Conservation (phyloP, 2,888 invertebrate species). For the Eristalis pertinax region DNA sequence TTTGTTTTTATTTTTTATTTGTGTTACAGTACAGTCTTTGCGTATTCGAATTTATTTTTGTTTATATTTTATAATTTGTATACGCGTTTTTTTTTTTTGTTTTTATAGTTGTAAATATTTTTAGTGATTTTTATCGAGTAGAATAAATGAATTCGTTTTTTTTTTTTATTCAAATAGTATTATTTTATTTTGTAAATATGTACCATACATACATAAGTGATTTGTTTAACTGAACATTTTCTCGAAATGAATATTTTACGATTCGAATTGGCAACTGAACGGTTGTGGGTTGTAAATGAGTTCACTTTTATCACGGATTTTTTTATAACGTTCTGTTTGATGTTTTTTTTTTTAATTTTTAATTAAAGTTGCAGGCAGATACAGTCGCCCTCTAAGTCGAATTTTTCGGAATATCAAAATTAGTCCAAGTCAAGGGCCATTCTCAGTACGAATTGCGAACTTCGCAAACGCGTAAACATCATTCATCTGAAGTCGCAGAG, state of each 20-base stretch:
- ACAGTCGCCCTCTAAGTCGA: slow-evolving; percentile 34
- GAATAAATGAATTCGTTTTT: slow-evolving; percentile 24
- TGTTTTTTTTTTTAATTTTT: not conserved
- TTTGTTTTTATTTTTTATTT: not conserved
- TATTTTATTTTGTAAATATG: slow-evolving; percentile 12
- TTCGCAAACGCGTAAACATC: too few relatives aligned
- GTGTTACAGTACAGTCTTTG: not conserved
- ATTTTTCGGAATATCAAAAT: too few relatives aligned
- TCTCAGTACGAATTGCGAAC: too few relatives aligned
- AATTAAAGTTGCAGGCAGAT: not conserved
- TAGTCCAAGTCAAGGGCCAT: too few relatives aligned
- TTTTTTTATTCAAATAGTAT: slow-evolving; percentile 1
- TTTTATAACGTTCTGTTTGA: not conserved
- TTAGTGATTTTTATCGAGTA: slow-evolving; percentile 9
- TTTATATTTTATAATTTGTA: not conserved
- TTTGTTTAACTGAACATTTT: slow-evolving; percentile 14
- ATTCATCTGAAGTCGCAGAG: too few relatives aligned
- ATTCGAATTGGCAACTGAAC: not conserved
- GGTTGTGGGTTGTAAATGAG: slow-evolving; percentile 5
- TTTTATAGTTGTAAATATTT: slow-evolving; percentile 50
- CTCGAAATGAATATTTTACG: not conserved
- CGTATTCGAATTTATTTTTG: slow-evolving; percentile 13
- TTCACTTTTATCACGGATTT: slow-evolving; percentile 9
- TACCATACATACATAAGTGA: slow-evolving; percentile 6
- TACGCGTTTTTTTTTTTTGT: not conserved